Evolutionary conservation across 2,797 vertebrate species (phyloP).

Genomic region (Cynodonichthys magdalenae): DNA sequence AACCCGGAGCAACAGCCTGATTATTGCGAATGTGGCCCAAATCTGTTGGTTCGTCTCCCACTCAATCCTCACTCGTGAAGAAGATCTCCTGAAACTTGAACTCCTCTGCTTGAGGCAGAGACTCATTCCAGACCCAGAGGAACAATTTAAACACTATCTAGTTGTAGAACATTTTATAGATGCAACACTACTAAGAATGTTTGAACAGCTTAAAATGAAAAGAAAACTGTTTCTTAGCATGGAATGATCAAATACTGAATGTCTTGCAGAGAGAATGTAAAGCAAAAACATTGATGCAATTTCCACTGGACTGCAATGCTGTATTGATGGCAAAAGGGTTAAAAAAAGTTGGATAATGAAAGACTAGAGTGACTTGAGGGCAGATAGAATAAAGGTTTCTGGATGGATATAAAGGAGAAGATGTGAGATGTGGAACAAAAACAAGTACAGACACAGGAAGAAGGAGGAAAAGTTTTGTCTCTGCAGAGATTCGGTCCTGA

Average conservation of each 20-base stretch:
- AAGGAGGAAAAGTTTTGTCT: slow-evolving; percentile 55
- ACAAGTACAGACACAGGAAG: slow-evolving; percentile 5
- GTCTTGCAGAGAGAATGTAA: slow-evolving; percentile 49
- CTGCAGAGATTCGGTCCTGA: slow-evolving; percentile 57
- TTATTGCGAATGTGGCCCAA: no score
- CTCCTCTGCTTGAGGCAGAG: no score
- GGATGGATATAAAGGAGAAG: slow-evolving; percentile 45
- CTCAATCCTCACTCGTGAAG: no score
- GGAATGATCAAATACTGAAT: slow-evolving; percentile 38
- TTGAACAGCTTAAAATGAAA: background rate
- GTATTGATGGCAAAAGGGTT: slow-evolving; percentile 58
- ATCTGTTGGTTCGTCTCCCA: no score
- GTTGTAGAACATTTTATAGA: background rate
- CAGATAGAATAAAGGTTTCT: slow-evolving; percentile 57
- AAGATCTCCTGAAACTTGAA: no score
- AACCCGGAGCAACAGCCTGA: no score
- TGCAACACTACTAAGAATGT: slow-evolving; percentile 2
- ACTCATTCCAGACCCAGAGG: no score
- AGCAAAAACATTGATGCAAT: slow-evolving; percentile 61
- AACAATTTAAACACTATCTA: background rate
- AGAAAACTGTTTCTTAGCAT: slow-evolving; percentile 11
- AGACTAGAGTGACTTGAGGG: slow-evolving; percentile 53
- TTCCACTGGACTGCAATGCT: slow-evolving; percentile 70
- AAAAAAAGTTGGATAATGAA: slow-evolving; percentile 52
- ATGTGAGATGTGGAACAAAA: slow-evolving; percentile 41